Evolutionary conservation across 2,113 vertebrate species (phyloP).

Genomic region (Albula goreensis): DNA sequence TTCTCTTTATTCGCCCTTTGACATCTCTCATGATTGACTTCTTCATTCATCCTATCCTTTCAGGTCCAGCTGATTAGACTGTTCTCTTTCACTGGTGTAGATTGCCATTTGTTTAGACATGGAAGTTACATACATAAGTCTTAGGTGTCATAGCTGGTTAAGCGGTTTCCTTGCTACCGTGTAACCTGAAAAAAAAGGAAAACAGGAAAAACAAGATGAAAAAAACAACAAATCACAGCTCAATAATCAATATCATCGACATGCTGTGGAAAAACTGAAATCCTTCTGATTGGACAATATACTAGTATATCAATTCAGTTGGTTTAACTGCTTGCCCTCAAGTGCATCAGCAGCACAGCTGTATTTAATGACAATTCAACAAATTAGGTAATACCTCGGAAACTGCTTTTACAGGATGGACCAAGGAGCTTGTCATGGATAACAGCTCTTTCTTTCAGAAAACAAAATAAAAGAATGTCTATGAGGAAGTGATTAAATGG

Average conservation of each 20-base stretch:
- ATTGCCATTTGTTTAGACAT: not conserved
- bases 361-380: not conserved
- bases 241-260: not conserved
- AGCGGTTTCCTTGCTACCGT: conserved; percentile 80
- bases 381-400: not conserved
- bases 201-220: not conserved
- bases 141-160: conserved; percentile 47
- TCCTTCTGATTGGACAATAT: not conserved
- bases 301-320: not conserved
- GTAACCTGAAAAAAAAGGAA: conserved; percentile 79
- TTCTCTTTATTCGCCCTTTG: conserved; percentile 3
- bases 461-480: conserved; percentile 3
- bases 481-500: no score
- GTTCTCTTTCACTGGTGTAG: not conserved
- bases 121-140: conserved; percentile 38
- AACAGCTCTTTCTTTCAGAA: not conserved
- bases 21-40: not conserved
- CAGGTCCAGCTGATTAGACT: not conserved
- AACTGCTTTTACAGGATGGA: not conserved
- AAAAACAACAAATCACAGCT: not conserved
- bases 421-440: not conserved
- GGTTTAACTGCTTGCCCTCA: not conserved
- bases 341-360: not conserved
- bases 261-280: not conserved
- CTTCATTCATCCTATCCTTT: not conserved